Conservation (phyloP, 2,888 invertebrate species). For the Exephanes ischioxanthus region DNA sequence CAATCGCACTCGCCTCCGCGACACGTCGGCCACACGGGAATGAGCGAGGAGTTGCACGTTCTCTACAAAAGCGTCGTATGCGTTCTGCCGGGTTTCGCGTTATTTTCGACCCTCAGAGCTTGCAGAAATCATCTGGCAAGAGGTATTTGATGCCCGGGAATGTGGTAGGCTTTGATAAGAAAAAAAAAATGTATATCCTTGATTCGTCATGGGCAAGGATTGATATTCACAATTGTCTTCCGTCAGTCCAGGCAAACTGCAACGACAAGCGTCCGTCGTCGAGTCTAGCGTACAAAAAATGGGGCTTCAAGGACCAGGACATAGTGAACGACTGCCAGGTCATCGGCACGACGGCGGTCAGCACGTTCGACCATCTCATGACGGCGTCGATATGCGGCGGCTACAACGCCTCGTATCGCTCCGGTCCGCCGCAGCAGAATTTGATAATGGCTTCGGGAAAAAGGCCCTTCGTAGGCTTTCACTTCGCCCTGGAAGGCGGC, state of each 20-base stretch:
- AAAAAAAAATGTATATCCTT: no score
- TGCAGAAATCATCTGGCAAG: conserved; percentile 92
- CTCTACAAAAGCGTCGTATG: conserved; percentile 91
- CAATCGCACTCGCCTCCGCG: conserved; percentile 88
- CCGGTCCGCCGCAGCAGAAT: conserved; percentile 91
- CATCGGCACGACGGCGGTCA: conserved; percentile 90
- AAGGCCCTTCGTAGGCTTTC: conserved; percentile 95
- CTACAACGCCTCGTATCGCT: conserved; percentile 89
- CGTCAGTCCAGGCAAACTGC: conserved; percentile 90
- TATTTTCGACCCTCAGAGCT: conserved; percentile 92
- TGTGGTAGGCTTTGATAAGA: conserved; percentile 31
- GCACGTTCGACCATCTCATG: conserved; percentile 94
- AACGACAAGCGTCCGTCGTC: conserved; percentile 87
- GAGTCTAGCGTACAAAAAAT: conserved; percentile 92
- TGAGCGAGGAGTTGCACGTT: conserved; percentile 91
- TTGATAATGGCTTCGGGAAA: conserved; percentile 92
- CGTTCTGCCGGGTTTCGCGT: conserved; percentile 90
- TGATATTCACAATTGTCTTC: neutral
- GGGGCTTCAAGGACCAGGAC: conserved; percentile 93
- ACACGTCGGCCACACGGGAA: conserved; percentile 82
- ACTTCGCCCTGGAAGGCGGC: conserved; percentile 95
- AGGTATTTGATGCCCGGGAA: conserved; percentile 86
- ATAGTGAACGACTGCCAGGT: conserved; percentile 92
- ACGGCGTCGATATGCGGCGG: conserved; percentile 92
- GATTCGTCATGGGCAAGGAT: no score